A percentile compares a stretch with the other conserved stretches of the same genome.
Evolutionary conservation across 1,140 invertebrate species (phyloP).

Genomic region (Megathymus violae): DNA sequence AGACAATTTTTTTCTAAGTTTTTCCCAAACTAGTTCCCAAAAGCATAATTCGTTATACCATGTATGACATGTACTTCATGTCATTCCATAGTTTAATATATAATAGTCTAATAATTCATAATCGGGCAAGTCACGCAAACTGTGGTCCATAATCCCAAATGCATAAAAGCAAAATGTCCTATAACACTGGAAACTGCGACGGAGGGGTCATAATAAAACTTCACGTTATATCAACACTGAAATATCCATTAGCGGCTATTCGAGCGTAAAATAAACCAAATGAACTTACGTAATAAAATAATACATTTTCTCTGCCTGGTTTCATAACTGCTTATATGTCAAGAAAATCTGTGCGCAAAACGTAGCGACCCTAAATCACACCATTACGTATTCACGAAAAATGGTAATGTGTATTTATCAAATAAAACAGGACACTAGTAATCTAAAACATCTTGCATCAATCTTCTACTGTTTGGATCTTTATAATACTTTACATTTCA

Average conservation of each 20-base stretch:
- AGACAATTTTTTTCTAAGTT: too few species aligned
- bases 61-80: too few species aligned
- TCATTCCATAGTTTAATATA: too few species aligned
- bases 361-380: constrained; percentile 50
- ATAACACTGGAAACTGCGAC: constrained; percentile 64
- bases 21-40: too few species aligned
- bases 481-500: too few species aligned
- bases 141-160: constrained; percentile 54
- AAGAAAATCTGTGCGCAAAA: constrained; percentile 57
- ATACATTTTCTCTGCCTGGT: constrained; percentile 53
- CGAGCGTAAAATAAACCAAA: constrained; percentile 65
- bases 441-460: not conserved
- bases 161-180: constrained; percentile 62
- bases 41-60: too few species aligned
- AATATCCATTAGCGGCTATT: constrained; percentile 74
- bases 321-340: constrained; percentile 52
- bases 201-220: constrained; percentile 68
- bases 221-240: constrained; percentile 55
- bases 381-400: constrained; percentile 60
- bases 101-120: constrained; percentile 46
- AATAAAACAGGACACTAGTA: constrained; percentile 18
- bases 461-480: too few species aligned
- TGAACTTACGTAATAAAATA: constrained; percentile 65
- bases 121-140: constrained; percentile 55
- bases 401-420: constrained; percentile 41